A percentile compares a stretch with the other conserved stretches of the same genome.
Conservation (phyloP, 2,797 vertebrate genomes). For the Neostethus bicornis region DNA sequence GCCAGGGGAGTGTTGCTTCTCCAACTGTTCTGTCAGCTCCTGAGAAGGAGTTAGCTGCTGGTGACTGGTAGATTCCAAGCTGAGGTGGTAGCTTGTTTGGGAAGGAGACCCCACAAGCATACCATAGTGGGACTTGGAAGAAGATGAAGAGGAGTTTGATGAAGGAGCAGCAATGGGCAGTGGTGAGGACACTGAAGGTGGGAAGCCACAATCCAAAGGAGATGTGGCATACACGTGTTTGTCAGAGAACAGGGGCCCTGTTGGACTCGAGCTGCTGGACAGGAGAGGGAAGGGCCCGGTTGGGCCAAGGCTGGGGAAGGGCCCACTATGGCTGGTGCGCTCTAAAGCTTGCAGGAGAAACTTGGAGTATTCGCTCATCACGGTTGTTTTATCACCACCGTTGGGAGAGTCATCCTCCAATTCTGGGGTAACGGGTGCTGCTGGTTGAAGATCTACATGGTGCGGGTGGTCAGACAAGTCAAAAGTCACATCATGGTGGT, state of each 20-base stretch:
- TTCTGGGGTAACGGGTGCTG: slow-evolving; percentile 89
- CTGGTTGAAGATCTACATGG: slow-evolving; percentile 92
- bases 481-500: slow-evolving; percentile 93
- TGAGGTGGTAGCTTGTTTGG: slow-evolving; percentile 92
- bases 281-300: slow-evolving; percentile 92
- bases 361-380: slow-evolving; percentile 98
- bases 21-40: slow-evolving; percentile 97
- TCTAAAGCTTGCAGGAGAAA: slow-evolving; percentile 98
- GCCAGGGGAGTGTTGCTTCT: slow-evolving; percentile 91
- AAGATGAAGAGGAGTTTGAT: slow-evolving; percentile 87
- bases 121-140: slow-evolving; percentile 94
- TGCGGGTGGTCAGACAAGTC: slow-evolving; percentile 89
- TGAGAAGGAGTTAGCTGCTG: slow-evolving; percentile 99
- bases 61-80: slow-evolving; percentile 89
- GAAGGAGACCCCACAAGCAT: slow-evolving; percentile 92
- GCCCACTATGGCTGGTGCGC: slow-evolving; percentile 93
- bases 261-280: slow-evolving; percentile 90
- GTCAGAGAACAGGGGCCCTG: slow-evolving; percentile 91
- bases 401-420: slow-evolving; percentile 88
- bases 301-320: slow-evolving; percentile 88
- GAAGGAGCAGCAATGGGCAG: slow-evolving; percentile 86
- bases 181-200: slow-evolving; percentile 92
- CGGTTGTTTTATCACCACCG: slow-evolving; percentile 89
- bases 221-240: slow-evolving; percentile 94
- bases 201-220: slow-evolving; percentile 93